Base-by-base conservation (phyloP, 2,888 invertebrate genomes). In the Molorchus minor region DNA sequence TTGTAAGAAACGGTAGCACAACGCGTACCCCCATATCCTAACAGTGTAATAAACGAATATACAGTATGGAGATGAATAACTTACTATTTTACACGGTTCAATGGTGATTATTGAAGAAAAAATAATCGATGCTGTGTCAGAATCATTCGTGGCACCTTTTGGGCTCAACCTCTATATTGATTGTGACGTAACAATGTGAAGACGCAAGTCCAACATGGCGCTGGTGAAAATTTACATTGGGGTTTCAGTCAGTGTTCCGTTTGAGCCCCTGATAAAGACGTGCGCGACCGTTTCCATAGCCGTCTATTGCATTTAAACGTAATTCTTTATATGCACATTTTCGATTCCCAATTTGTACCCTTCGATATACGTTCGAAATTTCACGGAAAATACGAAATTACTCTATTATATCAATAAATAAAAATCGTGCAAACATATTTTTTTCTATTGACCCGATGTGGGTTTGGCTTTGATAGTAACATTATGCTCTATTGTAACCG, bases 131-230 rank as follows among this genome's bases (percentile, higher is more conserved):
- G 63, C 49, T 54, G 60, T 56, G 63, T 57, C 43, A 59, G 63
- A 56, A 62, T 38, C 57, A 57, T 68, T 64, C 62, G 65, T 67
- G 64, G 67, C 68, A 68, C 68, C 70, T 70, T 61, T 62, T 47
- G 47, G 65, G 64, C 65, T 63, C 65, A 64, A 67, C 66, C 71
- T 71, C 67, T 73, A 70, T 79, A 79, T 79, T 78, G 79, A 79
- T 79, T 78, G 76, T 77, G 77, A 76, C 77, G 77, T 76, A 77
- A 76, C 71, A 65, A 63, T 61, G 62, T 55, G 53, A 73, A 69
- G 70, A 76, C 79, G 78, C 79, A 77, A 67, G 77, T 71, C 73
- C 78, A 78, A 77, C 61, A 78, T 78, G 79, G 79, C 77, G 67
- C 62, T 64, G 58, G 59, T 62, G 69, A 73, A 70, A 70, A 69